Percentiles rank a stretch among this genome's conserved stretches.
Evolutionary conservation across 2,113 vertebrate species (phyloP).

Genomic region (Mormyrus lacerda): DNA sequence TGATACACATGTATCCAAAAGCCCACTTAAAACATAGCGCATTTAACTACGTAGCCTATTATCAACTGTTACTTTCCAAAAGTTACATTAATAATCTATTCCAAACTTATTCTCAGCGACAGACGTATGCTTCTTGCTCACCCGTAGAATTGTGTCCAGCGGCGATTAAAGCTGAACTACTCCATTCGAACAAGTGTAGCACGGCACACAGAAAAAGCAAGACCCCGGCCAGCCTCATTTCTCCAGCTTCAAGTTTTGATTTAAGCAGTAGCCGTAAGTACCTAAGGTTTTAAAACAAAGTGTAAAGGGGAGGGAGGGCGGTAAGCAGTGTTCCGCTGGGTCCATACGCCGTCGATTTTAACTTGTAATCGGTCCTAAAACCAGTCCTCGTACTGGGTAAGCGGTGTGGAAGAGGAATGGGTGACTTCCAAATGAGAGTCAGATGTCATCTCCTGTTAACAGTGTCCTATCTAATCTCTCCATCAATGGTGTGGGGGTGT

Average conservation of each 20-base stretch:
- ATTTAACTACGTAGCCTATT: neutral
- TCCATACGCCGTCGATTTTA: neutral
- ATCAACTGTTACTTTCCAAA: neutral
- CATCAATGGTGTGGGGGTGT: neutral
- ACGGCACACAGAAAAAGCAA: constrained; percentile 8
- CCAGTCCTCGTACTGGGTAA: neutral
- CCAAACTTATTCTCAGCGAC: neutral
- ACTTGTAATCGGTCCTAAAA: neutral
- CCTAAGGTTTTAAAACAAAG: neutral
- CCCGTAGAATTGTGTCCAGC: constrained; percentile 30
- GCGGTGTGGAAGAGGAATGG: neutral
- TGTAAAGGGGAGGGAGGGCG: neutral
- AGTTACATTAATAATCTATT: neutral
- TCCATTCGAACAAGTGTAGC: constrained; percentile 26
- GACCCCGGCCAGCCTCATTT: constrained; percentile 20
- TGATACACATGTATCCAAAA: neutral
- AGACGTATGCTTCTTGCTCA: constrained; percentile 17
- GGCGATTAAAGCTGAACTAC: neutral
- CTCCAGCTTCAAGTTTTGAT: neutral
- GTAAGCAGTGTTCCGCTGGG: neutral
- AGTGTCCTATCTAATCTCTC: too few relatives aligned
- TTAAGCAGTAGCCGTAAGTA: neutral
- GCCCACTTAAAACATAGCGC: neutral
- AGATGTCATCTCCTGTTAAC: neutral
- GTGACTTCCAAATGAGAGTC: neutral